Evolutionary conservation across 2,888 invertebrate genomes (phyloP), one percentile per base, ranked within the genome.

Genomic region (Oeneis ivallda): DNA sequence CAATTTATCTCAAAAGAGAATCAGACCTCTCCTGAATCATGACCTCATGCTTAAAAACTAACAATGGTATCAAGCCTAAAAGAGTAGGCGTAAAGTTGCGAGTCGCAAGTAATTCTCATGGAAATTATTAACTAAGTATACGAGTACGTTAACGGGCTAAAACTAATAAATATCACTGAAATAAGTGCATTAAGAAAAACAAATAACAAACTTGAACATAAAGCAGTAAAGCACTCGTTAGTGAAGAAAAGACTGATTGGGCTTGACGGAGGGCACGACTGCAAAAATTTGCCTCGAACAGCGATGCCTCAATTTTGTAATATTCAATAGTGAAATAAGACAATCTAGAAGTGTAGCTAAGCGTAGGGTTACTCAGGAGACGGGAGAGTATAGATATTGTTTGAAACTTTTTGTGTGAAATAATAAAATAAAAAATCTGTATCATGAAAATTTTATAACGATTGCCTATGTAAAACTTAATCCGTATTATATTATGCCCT

Each of bases 321-420:
- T 83, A 84, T 83, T 82, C 80, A 83, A 86, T 81, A 84, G 80
- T 79, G 39, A 61, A 50, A 52, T 52, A 61, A 61, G 61, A 49
- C 74, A 71, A 83, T 83, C 77, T 81, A 84, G 82, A 81, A 82
- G 76, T 84, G 77, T 5, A 81, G 77, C 76, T 54, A 15, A 37
- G 54, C 10, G 5, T 15, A 39, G 37, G 11, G 34, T 1, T 17
- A 54, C 15, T 37, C 15, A 0, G 2, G n/a, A 0, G 50, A 52
- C n/a, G 13, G n/a, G n/a, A n/a, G n/a, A n/a, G n/a, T n/a, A n/a
- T n/a, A n/a, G n/a, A n/a, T 50, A 32, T 32, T 52, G 50, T 52
- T 26, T 11, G 32, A 32, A 52, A 52, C 26, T 32, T 26, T 32
- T 32, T 52, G 26, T 52, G 26, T 26, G 5, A 26, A 26, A 26